These are phyloP conservation scores for Otolemur crassicaudatus DNA, from an alignment of 2,797 vertebrate genomes.

Conservation along the genomic window DNA sequence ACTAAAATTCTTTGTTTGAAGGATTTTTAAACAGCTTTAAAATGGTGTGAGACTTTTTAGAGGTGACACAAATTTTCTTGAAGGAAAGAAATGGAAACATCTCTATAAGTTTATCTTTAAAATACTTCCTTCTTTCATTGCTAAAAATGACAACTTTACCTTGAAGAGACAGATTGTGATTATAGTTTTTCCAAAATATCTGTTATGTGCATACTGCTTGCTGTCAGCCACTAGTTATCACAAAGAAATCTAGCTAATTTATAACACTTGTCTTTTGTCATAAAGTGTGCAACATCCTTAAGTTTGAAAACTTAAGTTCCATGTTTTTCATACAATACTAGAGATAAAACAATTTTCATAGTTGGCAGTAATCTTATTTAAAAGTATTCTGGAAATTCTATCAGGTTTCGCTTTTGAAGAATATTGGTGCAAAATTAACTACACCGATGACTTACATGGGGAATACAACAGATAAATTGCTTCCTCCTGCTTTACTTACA, in stretches of 20 bases:
- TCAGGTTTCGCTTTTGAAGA: not conserved
- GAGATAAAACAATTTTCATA: not conserved
- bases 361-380: constrained; percentile 9
- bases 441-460: not conserved
- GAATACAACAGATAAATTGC: not conserved
- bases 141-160: constrained; percentile 39
- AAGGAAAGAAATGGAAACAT: constrained; percentile 20
- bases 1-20: constrained; percentile 57
- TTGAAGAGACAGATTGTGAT: constrained; percentile 33
- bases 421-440: not conserved
- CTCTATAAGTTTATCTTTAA: constrained; percentile 55
- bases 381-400: not conserved
- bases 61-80: constrained; percentile 36
- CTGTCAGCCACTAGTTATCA: not conserved
- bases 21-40: constrained; percentile 59
- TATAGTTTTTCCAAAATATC: not conserved
- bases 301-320: not conserved
- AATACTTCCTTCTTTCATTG: not conserved
- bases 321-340: constrained; percentile 19
- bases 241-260: constrained; percentile 44
- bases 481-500: not conserved
- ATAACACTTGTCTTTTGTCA: not conserved
- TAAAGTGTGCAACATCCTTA: not conserved
- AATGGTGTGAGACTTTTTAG: constrained; percentile 38
- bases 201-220: not conserved